These are phyloP conservation scores for Perognathus longimembris DNA, from an alignment of 2,113 vertebrate genomes.

Conservation along the genomic window DNA sequence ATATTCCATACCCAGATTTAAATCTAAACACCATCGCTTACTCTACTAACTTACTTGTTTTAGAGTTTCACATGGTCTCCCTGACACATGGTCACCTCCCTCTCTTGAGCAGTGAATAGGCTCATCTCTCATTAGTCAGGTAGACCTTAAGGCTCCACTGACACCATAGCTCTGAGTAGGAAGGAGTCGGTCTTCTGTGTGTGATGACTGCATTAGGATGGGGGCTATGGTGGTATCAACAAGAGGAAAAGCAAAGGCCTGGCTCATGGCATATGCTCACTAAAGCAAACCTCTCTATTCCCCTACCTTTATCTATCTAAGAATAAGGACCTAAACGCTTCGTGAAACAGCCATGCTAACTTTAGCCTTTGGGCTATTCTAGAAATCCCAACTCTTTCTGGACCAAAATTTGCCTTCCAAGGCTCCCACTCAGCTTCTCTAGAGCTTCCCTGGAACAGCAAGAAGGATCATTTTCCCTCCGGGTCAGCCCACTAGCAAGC, in stretches of 20 bases:
- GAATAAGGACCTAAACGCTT: neutral
- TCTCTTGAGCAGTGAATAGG: neutral
- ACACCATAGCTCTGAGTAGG: accelerated
- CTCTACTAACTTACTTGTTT: neutral
- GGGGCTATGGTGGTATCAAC: neutral
- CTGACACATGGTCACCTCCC: neutral
- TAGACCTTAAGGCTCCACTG: neutral
- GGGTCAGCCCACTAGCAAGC: neutral
- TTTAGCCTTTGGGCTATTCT: neutral
- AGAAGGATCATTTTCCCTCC: neutral
- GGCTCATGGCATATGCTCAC: neutral
- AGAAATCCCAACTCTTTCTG: neutral
- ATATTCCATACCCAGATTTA: neutral
- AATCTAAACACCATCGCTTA: neutral
- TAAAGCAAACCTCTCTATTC: neutral
- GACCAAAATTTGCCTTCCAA: neutral
- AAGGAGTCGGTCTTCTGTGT: too few species aligned
- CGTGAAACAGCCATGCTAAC: neutral
- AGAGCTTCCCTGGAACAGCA: neutral
- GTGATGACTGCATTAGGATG: neutral
- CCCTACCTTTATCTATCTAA: neutral
- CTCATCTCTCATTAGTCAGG: neutral
- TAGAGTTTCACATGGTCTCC: neutral
- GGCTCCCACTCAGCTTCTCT: neutral
- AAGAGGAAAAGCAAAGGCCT: neutral